Conservation (phyloP, 2,797 vertebrate genomes). For the Mareca penelope region DNA sequence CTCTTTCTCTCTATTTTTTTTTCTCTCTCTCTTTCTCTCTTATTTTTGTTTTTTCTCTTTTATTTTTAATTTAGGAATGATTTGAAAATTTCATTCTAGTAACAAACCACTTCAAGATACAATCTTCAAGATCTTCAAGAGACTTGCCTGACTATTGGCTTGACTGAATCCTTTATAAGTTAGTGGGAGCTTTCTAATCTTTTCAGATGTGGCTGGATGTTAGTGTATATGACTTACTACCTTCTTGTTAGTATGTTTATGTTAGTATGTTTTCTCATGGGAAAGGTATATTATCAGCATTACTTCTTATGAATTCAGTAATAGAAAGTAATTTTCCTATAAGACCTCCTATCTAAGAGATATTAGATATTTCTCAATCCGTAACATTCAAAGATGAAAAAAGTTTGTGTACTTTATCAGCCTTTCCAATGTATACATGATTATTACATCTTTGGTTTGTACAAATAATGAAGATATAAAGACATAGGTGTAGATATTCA, state of each 20-base stretch:
- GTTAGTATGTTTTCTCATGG: not conserved
- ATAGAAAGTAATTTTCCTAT: not conserved
- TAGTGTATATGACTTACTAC: not conserved
- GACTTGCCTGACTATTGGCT: not conserved
- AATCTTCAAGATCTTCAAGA: not conserved
- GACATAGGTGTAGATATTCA: not conserved
- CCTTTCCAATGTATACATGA: not conserved
- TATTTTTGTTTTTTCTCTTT: no score
- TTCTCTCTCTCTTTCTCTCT: no score
- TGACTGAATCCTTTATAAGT: not conserved
- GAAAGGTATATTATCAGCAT: not conserved
- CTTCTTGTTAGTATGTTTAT: not conserved
- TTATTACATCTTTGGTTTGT: not conserved
- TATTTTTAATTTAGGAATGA: not conserved
- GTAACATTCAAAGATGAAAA: not conserved
- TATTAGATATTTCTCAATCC: not conserved
- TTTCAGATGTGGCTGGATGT: not conserved
- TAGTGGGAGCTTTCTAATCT: not conserved
- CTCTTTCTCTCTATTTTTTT: no score
- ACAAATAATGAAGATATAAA: not conserved
- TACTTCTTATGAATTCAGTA: not conserved
- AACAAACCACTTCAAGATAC: not conserved
- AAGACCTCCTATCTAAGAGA: not conserved
- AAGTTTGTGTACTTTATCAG: not conserved
- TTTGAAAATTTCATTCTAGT: not conserved